phyloP scores from a whole-genome alignment of 1,140 invertebrate genomes.

The Lepidurus apus region DNA sequence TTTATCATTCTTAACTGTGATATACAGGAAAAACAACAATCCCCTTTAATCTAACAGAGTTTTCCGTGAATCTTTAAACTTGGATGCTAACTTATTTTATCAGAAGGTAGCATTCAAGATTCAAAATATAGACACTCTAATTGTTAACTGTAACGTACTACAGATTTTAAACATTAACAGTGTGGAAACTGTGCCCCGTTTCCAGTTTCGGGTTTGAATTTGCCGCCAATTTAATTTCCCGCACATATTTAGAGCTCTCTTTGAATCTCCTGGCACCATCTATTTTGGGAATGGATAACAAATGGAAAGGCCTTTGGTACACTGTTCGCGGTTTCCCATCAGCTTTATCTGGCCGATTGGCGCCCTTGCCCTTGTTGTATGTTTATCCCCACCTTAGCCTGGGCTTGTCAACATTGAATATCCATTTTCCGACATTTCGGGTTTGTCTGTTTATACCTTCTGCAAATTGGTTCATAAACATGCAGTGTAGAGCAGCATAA shows the following conservation, averaged over 20 bases:
- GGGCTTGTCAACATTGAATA: background rate
- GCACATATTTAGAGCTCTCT: background rate
- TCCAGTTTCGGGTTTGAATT: too few species aligned
- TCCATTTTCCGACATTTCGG: background rate
- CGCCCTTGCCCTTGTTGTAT: slow-evolving; percentile 20
- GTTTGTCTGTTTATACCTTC: background rate
- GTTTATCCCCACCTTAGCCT: background rate
- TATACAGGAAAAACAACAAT: slow-evolving; percentile 19
- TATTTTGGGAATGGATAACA: background rate
- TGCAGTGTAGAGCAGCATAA: too few species aligned
- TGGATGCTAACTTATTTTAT: too few species aligned
- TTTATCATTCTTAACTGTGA: slow-evolving; percentile 22
- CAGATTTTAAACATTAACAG: too few species aligned
- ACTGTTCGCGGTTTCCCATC: slow-evolving; percentile 4
- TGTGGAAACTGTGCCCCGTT: too few species aligned
- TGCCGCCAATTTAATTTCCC: background rate
- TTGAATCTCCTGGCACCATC: background rate
- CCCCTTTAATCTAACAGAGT: background rate
- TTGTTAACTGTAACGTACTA: too few species aligned
- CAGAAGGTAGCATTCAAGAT: too few species aligned
- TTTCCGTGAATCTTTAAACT: background rate
- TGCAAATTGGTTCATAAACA: background rate
- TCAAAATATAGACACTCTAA: too few species aligned
- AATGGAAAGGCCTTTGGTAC: background rate
- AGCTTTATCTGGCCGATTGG: background rate